Evolutionary conservation across 2,797 vertebrate genomes (phyloP).

Genomic region (Takifugu rubripes): DNA sequence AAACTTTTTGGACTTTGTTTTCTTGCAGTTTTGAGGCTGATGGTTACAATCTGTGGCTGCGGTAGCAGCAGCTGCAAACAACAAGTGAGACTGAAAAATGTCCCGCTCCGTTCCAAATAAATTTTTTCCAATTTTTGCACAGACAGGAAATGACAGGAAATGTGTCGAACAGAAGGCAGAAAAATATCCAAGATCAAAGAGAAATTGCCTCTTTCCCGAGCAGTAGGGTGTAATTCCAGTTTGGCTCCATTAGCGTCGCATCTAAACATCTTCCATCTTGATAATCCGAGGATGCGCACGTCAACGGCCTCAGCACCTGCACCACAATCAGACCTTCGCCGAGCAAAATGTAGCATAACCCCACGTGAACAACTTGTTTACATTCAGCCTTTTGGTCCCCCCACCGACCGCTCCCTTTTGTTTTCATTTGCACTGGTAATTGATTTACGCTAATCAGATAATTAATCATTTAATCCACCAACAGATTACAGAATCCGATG

Average conservation of each 20-base stretch:
- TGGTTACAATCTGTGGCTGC: neutral
- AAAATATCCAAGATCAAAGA: no score
- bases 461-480: slow-evolving; percentile 53
- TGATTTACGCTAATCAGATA: slow-evolving; percentile 57
- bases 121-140: no score
- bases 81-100: neutral
- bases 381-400: neutral
- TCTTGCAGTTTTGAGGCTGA: slow-evolving; percentile 1
- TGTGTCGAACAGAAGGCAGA: no score
- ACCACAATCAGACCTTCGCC: slow-evolving; percentile 1
- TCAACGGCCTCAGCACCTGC: neutral
- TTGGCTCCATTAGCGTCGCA: no score
- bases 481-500: slow-evolving; percentile 33
- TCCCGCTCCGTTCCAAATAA: neutral
- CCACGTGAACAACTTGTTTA: slow-evolving; percentile 13
- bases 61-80: slow-evolving; percentile 21
- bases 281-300: no score
- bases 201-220: no score
- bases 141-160: no score
- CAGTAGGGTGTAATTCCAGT: no score
- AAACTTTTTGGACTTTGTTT: slow-evolving; percentile 5
- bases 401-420: slow-evolving; percentile 35
- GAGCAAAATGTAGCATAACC: slow-evolving; percentile 22
- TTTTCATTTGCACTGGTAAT: slow-evolving; percentile 51
- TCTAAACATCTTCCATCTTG: no score